Evolutionary conservation across 1,140 invertebrate genomes (phyloP).

Genomic region (Phymastichus coffea): DNA sequence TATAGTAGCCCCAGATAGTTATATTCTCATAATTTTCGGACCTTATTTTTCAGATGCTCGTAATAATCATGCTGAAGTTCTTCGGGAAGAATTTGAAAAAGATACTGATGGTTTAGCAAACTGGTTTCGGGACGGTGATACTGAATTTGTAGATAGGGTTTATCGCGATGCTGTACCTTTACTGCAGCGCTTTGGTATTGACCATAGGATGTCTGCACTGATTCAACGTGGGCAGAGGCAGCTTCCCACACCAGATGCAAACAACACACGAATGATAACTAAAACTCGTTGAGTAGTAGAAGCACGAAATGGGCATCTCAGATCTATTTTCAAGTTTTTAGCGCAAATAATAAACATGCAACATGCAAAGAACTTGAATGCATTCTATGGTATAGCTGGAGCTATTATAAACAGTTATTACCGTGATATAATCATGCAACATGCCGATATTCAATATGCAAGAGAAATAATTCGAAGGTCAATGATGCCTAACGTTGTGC

Average conservation of each 20-base stretch:
- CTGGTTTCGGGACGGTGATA: constrained; percentile 25
- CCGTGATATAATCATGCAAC: constrained; percentile 7
- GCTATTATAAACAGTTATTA: constrained; percentile 21
- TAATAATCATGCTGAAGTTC: too few relatives aligned
- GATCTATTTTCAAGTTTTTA: constrained; percentile 24
- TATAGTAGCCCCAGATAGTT: constrained; percentile 18
- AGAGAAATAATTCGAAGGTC: constrained; percentile 14
- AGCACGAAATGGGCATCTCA: constrained; percentile 24
- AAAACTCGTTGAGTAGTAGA: constrained; percentile 27
- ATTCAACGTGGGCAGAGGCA: constrained; percentile 14
- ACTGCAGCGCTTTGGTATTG: constrained; percentile 15
- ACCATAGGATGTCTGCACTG: constrained; percentile 15
- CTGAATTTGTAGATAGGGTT: constrained; percentile 20
- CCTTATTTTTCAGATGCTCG: too few relatives aligned
- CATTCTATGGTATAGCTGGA: constrained; percentile 17
- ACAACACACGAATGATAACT: constrained; percentile 18
- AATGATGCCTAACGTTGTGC: constrained; percentile 10
- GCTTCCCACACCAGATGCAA: constrained; percentile 23
- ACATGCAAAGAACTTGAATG: constrained; percentile 4
- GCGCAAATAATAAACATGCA: constrained; percentile 6
- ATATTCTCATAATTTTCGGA: constrained; percentile 14
- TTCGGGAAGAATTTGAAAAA: too few relatives aligned
- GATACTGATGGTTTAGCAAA: background rate
- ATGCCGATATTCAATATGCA: constrained; percentile 11
- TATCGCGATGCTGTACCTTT: constrained; percentile 19